These are phyloP conservation scores for Pseudomyrmex sp. DNA, from an alignment of 1,140 invertebrate species.

Conservation along the genomic window DNA sequence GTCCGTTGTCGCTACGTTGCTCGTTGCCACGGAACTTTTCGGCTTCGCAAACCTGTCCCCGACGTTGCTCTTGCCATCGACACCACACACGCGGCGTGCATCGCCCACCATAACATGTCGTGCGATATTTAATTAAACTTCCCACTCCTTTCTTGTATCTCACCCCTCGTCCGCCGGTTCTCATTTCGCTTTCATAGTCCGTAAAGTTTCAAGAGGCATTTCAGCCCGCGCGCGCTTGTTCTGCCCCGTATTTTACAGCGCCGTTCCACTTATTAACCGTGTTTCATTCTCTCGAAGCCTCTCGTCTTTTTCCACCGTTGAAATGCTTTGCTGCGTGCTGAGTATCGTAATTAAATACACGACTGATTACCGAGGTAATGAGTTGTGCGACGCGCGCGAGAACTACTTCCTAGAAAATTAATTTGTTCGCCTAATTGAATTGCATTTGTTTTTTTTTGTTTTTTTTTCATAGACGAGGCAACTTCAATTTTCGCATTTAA, in stretches of 20 bases:
- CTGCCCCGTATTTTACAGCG: conserved; percentile 45
- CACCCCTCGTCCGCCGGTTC: conserved; percentile 43
- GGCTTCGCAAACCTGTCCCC: conserved; percentile 42
- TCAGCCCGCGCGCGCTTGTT: conserved; percentile 19
- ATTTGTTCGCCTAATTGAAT: neutral
- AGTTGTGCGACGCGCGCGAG: conserved; percentile 8
- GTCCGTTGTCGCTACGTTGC: conserved; percentile 21
- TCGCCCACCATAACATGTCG: conserved; percentile 75
- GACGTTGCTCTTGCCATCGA: conserved; percentile 70
- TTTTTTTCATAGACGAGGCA: too few relatives aligned
- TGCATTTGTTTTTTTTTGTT: too few relatives aligned
- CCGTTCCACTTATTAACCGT: conserved; percentile 74
- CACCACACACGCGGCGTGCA: conserved; percentile 50
- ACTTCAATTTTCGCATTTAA: too few relatives aligned
- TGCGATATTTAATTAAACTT: conserved; percentile 82
- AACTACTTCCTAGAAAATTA: neutral
- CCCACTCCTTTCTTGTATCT: conserved; percentile 17
- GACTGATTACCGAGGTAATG: conserved; percentile 51
- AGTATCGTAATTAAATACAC: conserved; percentile 65
- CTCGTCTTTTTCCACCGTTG: conserved; percentile 65
- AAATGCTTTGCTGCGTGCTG: neutral
- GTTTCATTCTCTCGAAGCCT: conserved; percentile 67
- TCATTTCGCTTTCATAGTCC: conserved; percentile 69
- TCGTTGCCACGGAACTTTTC: conserved; percentile 72
- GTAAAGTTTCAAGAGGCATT: conserved; percentile 79